A percentile compares a stretch with the other conserved stretches of the same genome.
Evolutionary conservation across 2,797 vertebrate species (phyloP).

Genomic region (Fringilla coelebs): DNA sequence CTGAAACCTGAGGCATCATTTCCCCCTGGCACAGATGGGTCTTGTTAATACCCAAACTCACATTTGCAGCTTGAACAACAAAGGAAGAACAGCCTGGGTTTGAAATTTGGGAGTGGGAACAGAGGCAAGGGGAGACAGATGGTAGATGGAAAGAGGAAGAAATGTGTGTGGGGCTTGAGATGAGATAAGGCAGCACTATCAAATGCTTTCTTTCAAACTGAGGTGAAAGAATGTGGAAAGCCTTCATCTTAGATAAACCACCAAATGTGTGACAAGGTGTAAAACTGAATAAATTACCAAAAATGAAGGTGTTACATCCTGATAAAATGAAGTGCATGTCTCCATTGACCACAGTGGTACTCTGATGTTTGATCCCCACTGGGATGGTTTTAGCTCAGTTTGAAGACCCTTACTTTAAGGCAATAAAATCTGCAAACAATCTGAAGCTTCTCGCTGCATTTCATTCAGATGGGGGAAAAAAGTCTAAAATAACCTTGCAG

Average conservation of each 20-base stretch:
- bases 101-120: not conserved
- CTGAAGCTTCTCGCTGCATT: not conserved
- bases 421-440: not conserved
- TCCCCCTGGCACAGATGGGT: not conserved
- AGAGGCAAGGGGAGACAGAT: not conserved
- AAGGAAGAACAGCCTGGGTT: not conserved
- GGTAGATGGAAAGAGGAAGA: not conserved
- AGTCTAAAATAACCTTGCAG: not conserved
- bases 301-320: not conserved
- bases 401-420: not conserved
- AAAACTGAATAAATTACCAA: not conserved
- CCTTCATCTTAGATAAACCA: not conserved
- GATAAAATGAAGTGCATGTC: not conserved
- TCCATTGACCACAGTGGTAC: not conserved
- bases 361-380: not conserved
- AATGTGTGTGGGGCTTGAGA: fast-evolving
- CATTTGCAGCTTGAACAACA: not conserved
- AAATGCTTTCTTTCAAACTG: not conserved
- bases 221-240: not conserved
- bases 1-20: not conserved
- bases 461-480: not conserved
- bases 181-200: not conserved
- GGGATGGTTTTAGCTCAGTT: not conserved
- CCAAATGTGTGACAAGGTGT: not conserved
- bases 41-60: not conserved